phyloP scores from a whole-genome alignment of 2,797 vertebrate species.

The Sparus aurata region DNA sequence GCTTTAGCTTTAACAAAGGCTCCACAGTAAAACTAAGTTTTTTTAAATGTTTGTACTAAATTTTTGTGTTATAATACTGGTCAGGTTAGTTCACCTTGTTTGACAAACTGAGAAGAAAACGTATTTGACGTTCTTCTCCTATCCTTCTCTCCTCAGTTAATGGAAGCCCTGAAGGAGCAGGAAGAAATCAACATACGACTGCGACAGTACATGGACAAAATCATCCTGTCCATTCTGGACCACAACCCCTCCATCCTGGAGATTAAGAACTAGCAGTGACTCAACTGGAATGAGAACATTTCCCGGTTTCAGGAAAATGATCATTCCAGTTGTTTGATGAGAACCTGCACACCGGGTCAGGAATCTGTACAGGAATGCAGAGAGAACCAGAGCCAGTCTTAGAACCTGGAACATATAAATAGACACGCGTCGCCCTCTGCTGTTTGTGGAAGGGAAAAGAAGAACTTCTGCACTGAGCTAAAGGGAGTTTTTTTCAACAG shows the following conservation, averaged over 20 bases:
- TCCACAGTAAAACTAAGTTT: neutral
- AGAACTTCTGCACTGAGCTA: conserved; percentile 35
- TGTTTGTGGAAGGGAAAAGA: conserved; percentile 60
- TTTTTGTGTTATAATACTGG: too few species aligned
- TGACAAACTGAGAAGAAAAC: neutral
- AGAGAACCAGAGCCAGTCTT: conserved; percentile 34
- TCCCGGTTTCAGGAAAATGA: conserved; percentile 15
- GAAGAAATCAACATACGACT: conserved; percentile 97
- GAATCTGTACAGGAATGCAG: conserved; percentile 32
- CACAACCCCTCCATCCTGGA: conserved; percentile 98
- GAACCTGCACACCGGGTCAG: conserved; percentile 15
- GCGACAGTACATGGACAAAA: conserved; percentile 99
- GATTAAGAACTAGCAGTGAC: conserved; percentile 91
- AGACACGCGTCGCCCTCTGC: conserved; percentile 68
- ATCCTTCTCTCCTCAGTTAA: conserved; percentile 85
- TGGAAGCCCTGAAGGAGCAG: conserved; percentile 98
- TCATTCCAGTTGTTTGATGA: conserved; percentile 61
- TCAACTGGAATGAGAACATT: conserved; percentile 57
- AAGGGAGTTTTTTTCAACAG: conserved; percentile 49
- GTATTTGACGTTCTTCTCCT: conserved; percentile 8
- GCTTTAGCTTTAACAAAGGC: neutral
- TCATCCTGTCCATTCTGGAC: conserved; percentile 96
- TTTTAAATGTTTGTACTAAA: too few species aligned
- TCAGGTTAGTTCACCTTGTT: neutral
- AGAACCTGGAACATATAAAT: conserved; percentile 39